Evolutionary conservation across 1,140 invertebrate species (phyloP), one percentile per base, ranked within the genome.

Genomic region (Leguminivora glycinivorella): DNA sequence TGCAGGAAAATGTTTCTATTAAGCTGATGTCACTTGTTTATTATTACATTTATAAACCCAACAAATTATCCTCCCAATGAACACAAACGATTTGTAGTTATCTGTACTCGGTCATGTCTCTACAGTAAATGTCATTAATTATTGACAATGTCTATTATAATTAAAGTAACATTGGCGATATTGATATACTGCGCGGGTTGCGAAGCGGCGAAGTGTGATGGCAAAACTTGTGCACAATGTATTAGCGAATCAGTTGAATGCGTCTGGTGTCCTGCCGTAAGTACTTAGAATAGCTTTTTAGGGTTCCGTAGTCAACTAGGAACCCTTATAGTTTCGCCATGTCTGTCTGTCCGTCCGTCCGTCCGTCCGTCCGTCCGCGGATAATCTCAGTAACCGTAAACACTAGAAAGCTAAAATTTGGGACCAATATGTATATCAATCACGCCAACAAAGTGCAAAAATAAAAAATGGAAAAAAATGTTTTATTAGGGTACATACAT

Each of bases 201-300:
- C 34, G 58, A 63, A n/a, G 71, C 83, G 58, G 40, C 72, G 6
- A 87, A 83, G 72, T 69, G 72, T 22, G 29, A 63, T 9, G 79
- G 79, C 9, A 76, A 66, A 17, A 80, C 72, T 24, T 89, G 87
- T 67, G 63, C 77, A 10, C 77, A 78, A 19, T 89, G 87, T 26
- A 84, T 89, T 4, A 72, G n/a, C 17, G 79, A 86, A 70, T 17
- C 75, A 2, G 74, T 63, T 22, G 22, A 74, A 19, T 89, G 87
- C 68, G 76, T 77, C 6, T 89, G 85, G 85, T 89, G 85, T 70
- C 74, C 82, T 19, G 22, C 31, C 72, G 87, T 89, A 75, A 81
- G 70, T 69, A 70, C 14, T 3, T 29, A 29, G 2, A 38, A 38
- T 2, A 29, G 10, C 34, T 38, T 38, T 3, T 12, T 38, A 38